These are phyloP conservation scores for Danionella cerebrum DNA, from an alignment of 2,113 vertebrate species.

Conservation along the genomic window DNA sequence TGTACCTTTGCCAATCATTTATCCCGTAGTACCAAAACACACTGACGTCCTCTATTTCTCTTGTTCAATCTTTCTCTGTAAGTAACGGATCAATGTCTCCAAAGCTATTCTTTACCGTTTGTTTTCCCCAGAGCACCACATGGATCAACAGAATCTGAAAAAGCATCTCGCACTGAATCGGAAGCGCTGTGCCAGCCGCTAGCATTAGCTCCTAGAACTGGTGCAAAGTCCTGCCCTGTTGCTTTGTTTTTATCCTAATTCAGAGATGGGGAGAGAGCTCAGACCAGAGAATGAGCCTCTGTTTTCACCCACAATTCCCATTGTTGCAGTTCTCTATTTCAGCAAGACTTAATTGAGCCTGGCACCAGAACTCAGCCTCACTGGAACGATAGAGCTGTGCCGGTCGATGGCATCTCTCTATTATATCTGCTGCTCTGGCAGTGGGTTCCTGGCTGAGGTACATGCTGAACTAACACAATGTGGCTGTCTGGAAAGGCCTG, in stretches of 20 bases:
- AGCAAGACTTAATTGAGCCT: slow-evolving; percentile 38
- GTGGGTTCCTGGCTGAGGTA: neutral
- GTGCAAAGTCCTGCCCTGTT: slow-evolving; percentile 18
- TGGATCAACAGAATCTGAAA: neutral
- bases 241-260: slow-evolving; percentile 19
- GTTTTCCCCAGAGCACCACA: neutral
- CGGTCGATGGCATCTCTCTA: slow-evolving; percentile 2
- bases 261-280: neutral
- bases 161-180: neutral
- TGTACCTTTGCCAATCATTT: neutral
- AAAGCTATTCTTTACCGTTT: neutral
- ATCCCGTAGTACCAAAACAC: neutral
- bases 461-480: slow-evolving; percentile 17
- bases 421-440: neutral
- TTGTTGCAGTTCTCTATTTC: slow-evolving; percentile 30
- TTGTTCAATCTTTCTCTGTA: neutral
- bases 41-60: neutral
- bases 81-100: neutral
- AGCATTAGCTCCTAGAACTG: slow-evolving; percentile 22
- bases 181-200: neutral
- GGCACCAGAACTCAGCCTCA: slow-evolving; percentile 21
- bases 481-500: neutral
- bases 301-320: slow-evolving; percentile 8
- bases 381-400: slow-evolving; percentile 17
- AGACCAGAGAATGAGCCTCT: slow-evolving; percentile 12